Percentiles rank a stretch among this genome's conserved stretches.
These are phyloP conservation scores for Plagodis dolabraria DNA, from an alignment of 2,888 invertebrate species.

Conservation along the genomic window DNA sequence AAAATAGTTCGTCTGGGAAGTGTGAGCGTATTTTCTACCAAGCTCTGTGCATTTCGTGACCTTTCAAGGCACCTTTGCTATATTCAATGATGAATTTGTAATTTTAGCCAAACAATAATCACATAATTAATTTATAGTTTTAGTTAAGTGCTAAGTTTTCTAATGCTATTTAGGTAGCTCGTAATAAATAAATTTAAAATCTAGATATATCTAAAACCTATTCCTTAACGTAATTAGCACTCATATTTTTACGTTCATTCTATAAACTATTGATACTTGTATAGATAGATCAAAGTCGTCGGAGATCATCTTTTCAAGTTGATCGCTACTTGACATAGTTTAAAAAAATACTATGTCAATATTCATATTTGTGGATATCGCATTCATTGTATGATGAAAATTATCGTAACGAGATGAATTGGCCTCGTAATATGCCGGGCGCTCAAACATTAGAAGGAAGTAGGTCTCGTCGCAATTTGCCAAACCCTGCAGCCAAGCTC, in stretches of 20 bases:
- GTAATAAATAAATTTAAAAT: constrained; percentile 1
- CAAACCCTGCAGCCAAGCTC: constrained; percentile 60
- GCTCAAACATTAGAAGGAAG: constrained; percentile 26
- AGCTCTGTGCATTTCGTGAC: constrained; percentile 79
- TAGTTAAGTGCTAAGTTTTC: constrained; percentile 13
- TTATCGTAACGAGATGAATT: constrained; percentile 2
- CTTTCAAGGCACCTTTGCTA: constrained; percentile 64
- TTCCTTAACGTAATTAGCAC: constrained; percentile 5
- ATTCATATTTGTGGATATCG: constrained; percentile 5
- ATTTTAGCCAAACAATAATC: constrained; percentile 31
- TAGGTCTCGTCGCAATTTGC: constrained; percentile 37
- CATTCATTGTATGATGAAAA: constrained; percentile 8
- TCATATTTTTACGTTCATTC: constrained; percentile 11
- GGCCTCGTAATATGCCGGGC: constrained; percentile 19
- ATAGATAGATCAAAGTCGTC: constrained; percentile 14
- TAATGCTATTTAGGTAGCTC: constrained; percentile 14
- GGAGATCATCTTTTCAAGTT: constrained; percentile 17
- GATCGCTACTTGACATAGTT: constrained; percentile 11
- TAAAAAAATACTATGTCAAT: constrained; percentile 7
- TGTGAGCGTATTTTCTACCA: constrained; percentile 82
- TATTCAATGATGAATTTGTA: constrained; percentile 65
- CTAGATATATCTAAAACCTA: constrained; percentile 20
- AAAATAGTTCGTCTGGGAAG: constrained; percentile 77
- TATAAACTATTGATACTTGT: constrained; percentile 9
- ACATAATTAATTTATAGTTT: constrained; percentile 30